Conservation (phyloP, 2,888 invertebrate genomes). For the Elegia similella region DNA sequence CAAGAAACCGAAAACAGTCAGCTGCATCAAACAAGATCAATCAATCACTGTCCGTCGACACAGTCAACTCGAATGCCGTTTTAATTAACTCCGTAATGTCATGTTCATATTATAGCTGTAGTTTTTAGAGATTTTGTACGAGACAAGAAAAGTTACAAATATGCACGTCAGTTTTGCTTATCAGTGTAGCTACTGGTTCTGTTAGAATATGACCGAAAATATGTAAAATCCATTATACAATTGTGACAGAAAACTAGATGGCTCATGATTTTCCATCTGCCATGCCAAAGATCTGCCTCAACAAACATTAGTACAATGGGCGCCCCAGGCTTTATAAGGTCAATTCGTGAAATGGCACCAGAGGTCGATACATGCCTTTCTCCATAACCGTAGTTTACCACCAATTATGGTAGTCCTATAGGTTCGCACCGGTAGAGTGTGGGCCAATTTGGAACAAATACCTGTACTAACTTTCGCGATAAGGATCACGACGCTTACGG, state of each 20-base stretch:
- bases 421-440: slow-evolving; percentile 9
- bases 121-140: too few relatives aligned
- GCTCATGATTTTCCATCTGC: neutral
- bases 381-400: slow-evolving; percentile 29
- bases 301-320: slow-evolving; percentile 13
- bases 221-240: too few relatives aligned
- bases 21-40: neutral
- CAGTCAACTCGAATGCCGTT: neutral
- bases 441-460: slow-evolving; percentile 9
- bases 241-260: too few relatives aligned
- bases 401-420: slow-evolving; percentile 30
- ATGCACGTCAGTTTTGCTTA: too few relatives aligned
- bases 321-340: slow-evolving; percentile 36
- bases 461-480: slow-evolving; percentile 6
- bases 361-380: slow-evolving; percentile 42
- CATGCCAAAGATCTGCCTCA: slow-evolving; percentile 1
- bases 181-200: too few relatives aligned
- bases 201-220: too few relatives aligned
- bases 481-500: slow-evolving; percentile 10
- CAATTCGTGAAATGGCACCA: slow-evolving; percentile 46
- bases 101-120: neutral
- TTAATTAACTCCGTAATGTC: neutral
- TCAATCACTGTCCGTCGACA: neutral
- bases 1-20: neutral
- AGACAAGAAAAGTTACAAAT: too few relatives aligned